Percentiles rank a stretch among this genome's conserved stretches.
Conservation (phyloP, 2,113 vertebrate genomes). For the Bos taurus region ARS-UCD2.0 NC_037351.1:52456001-52456500, state of each 20-base stretch:
- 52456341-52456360: not conserved
- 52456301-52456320: not conserved
- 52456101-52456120: conserved; percentile 17
- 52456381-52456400: not conserved
- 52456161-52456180: not conserved
- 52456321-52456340: not conserved
- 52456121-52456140: not conserved
- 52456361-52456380: not conserved
- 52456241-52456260: not conserved
- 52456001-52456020: not conserved
- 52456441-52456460: not conserved
- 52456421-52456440: fast-evolving
- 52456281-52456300: not conserved
- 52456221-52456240: not conserved
- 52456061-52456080: conserved; percentile 1
- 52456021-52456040: conserved; percentile 35
- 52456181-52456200: not conserved
- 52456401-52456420: not conserved
- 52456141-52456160: not conserved
- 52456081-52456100: conserved; percentile 13
- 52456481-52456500: not conserved
- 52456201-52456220: not conserved
- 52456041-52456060: not conserved
- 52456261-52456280: not conserved
- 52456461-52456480: not conserved